These are phyloP conservation scores for Polyergus mexicanus DNA, from an alignment of 1,140 invertebrate species.

Conservation along the genomic window DNA sequence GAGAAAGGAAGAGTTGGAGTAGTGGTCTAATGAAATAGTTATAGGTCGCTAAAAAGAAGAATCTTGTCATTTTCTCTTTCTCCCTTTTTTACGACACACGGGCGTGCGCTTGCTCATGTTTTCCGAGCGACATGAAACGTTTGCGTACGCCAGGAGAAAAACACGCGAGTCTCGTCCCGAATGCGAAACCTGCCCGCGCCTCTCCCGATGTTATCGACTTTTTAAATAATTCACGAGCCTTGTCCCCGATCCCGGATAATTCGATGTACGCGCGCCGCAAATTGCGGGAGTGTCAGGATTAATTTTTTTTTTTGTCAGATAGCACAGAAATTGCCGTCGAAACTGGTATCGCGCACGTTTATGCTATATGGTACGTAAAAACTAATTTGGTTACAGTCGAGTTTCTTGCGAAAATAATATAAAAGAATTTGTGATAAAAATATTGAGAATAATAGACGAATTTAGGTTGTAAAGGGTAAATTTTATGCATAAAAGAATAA, in stretches of 20 bases:
- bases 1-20: background rate
- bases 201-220: slow-evolving; percentile 48
- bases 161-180: slow-evolving; percentile 46
- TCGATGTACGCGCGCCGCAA: slow-evolving; percentile 32
- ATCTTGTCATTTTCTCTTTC: slow-evolving; percentile 23
- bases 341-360: background rate
- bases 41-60: slow-evolving; percentile 55
- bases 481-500: background rate
- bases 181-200: slow-evolving; percentile 32
- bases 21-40: slow-evolving; percentile 43
- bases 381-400: background rate
- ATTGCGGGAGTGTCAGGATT: slow-evolving; percentile 39
- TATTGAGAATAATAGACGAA: background rate
- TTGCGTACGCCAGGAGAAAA: slow-evolving; percentile 38
- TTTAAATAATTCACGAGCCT: slow-evolving; percentile 61
- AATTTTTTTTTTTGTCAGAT: slow-evolving; percentile 46
- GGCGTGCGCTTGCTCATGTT: slow-evolving; percentile 6
- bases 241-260: slow-evolving; percentile 32
- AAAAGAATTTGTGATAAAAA: background rate
- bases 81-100: slow-evolving; percentile 14
- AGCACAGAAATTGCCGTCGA: slow-evolving; percentile 7
- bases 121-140: slow-evolving; percentile 45
- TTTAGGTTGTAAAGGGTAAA: background rate
- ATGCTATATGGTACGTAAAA: background rate
- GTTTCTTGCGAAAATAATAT: background rate